These are phyloP conservation scores for Falco berigora DNA, from an alignment of 2,797 vertebrate species.

Conservation along the genomic window DNA sequence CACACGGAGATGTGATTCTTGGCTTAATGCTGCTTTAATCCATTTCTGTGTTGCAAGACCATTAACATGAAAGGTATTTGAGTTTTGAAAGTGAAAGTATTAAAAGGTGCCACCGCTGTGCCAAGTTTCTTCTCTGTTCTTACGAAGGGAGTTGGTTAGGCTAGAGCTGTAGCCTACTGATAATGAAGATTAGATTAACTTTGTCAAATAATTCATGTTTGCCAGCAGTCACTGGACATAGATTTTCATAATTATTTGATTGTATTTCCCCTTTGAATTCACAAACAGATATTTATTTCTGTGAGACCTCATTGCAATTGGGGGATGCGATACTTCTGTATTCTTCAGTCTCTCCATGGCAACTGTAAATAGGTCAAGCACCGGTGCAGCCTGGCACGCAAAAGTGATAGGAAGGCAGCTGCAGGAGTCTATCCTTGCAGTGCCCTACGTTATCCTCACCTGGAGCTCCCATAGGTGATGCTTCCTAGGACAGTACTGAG, in stretches of 20 bases:
- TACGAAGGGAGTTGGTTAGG: background rate
- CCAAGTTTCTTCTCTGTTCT: background rate
- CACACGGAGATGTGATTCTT: background rate
- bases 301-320: background rate
- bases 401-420: background rate
- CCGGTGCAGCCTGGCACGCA: background rate
- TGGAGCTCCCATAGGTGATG: background rate
- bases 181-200: background rate
- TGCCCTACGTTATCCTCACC: background rate
- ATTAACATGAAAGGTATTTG: background rate
- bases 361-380: constrained; percentile 24
- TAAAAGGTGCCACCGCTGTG: background rate
- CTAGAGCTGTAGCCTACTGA: background rate
- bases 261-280: background rate
- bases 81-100: background rate
- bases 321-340: background rate
- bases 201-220: background rate
- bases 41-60: background rate
- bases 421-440: background rate
- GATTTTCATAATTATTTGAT: background rate
- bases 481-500: background rate
- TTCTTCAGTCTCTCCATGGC: background rate
- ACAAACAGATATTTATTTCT: background rate
- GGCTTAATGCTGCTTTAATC: background rate
- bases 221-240: background rate